Conservation (phyloP, 2,888 invertebrate genomes). For the Xiphydria camelus region DNA sequence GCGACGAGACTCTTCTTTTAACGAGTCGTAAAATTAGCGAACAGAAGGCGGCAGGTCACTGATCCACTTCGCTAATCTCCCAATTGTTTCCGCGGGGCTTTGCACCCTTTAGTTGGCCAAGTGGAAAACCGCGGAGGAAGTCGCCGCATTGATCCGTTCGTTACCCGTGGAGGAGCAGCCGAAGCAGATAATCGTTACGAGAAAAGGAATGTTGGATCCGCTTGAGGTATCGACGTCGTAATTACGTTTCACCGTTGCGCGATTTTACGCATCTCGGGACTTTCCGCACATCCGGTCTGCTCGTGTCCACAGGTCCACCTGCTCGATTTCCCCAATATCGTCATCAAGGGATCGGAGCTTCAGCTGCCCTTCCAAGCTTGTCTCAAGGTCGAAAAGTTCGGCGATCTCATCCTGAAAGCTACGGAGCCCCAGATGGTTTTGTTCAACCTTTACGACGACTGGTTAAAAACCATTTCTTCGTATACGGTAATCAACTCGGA, state of each 20-base stretch:
- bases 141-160: conserved; percentile 97
- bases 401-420: conserved; percentile 97
- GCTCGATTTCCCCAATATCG: conserved; percentile 99
- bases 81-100: conserved; percentile 9
- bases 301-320: too few species aligned
- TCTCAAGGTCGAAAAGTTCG: conserved; percentile 98
- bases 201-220: conserved; percentile 99
- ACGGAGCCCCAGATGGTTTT: conserved; percentile 99
- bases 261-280: not conserved
- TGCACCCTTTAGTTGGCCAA: conserved; percentile 98
- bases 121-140: conserved; percentile 99
- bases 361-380: conserved; percentile 99
- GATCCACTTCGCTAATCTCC: not conserved
- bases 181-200: conserved; percentile 98
- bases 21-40: too few species aligned
- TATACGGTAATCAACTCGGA: conserved; percentile 84
- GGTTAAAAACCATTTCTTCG: conserved; percentile 98
- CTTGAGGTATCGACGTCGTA: conserved; percentile 82
- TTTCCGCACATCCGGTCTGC: conserved; percentile 42
- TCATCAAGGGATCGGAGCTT: conserved; percentile 98
- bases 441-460: conserved; percentile 99
- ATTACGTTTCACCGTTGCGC: conserved; percentile 1
- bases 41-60: not conserved
- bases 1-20: not conserved
- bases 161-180: conserved; percentile 99